phyloP scores from a whole-genome alignment of 2,888 invertebrate species.

The Himalopsyche kuldschensis region DNA sequence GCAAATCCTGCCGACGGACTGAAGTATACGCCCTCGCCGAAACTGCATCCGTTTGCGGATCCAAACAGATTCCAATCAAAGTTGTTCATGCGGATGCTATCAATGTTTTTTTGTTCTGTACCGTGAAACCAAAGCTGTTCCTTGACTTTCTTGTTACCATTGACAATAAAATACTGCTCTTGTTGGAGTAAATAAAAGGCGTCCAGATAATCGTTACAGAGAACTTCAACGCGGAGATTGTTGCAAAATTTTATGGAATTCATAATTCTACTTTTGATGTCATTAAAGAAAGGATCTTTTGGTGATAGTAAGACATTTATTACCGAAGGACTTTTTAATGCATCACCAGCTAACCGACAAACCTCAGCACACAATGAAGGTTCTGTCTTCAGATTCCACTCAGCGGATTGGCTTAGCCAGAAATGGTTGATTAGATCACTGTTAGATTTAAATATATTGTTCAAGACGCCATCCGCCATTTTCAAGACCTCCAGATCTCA shows the following conservation, averaged over 20 bases:
- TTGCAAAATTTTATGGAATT: not conserved
- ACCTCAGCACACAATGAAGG: not conserved
- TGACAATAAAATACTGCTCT: constrained; percentile 35
- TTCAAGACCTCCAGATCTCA: not conserved
- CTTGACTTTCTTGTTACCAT: constrained; percentile 28
- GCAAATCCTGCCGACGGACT: not conserved
- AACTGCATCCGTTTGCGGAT: not conserved
- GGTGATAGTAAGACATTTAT: not conserved
- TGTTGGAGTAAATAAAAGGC: constrained; percentile 38
- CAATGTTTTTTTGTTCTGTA: constrained; percentile 40
- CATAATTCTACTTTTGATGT: not conserved
- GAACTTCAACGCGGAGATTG: not conserved
- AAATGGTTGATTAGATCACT: not conserved
- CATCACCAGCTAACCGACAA: not conserved
- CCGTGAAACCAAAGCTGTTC: constrained; percentile 43
- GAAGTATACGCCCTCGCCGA: not conserved
- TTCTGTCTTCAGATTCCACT: not conserved
- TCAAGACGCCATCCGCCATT: not conserved
- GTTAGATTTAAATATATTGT: not conserved
- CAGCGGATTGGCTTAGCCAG: not conserved
- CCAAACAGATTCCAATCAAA: constrained; percentile 43
- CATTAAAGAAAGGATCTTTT: not conserved
- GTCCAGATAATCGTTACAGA: not conserved
- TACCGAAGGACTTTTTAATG: not conserved
- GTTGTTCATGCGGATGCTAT: constrained; percentile 42